Conservation (phyloP, 2,797 vertebrate genomes). For the Pterois miles region DNA sequence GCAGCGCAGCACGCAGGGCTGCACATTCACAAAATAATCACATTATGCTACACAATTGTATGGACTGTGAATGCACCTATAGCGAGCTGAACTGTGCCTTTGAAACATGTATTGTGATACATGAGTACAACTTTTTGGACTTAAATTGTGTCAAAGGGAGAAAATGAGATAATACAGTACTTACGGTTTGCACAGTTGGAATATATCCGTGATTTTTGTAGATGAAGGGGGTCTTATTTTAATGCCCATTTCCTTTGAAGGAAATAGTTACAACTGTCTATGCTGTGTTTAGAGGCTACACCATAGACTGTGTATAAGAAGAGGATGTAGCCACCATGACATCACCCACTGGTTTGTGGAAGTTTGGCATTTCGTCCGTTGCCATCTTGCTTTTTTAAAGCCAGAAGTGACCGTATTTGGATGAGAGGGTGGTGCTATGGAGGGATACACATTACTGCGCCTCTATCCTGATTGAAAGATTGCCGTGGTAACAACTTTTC, state of each 20-base stretch:
- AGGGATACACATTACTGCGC: neutral
- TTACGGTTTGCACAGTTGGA: neutral
- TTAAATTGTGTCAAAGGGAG: neutral
- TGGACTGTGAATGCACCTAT: neutral
- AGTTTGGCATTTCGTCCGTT: neutral
- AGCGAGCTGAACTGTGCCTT: neutral
- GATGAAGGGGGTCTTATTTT: neutral
- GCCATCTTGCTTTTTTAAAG: neutral
- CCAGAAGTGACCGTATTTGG: neutral
- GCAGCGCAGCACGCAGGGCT: neutral
- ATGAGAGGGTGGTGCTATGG: neutral
- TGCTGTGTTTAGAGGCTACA: neutral
- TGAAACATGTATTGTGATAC: constrained; percentile 13
- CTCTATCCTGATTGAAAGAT: neutral
- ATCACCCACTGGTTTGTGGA: neutral
- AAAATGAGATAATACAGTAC: neutral
- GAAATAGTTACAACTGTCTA: neutral
- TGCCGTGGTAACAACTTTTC: neutral
- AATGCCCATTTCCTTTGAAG: neutral
- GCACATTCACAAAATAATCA: constrained; percentile 54
- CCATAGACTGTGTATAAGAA: neutral
- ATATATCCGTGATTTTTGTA: neutral
- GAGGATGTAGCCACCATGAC: neutral
- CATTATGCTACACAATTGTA: constrained; percentile 24
- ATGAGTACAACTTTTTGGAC: neutral